These are phyloP conservation scores for Gorsachius goisagi DNA, from an alignment of 2,113 vertebrate genomes.

Conservation along the genomic window DNA sequence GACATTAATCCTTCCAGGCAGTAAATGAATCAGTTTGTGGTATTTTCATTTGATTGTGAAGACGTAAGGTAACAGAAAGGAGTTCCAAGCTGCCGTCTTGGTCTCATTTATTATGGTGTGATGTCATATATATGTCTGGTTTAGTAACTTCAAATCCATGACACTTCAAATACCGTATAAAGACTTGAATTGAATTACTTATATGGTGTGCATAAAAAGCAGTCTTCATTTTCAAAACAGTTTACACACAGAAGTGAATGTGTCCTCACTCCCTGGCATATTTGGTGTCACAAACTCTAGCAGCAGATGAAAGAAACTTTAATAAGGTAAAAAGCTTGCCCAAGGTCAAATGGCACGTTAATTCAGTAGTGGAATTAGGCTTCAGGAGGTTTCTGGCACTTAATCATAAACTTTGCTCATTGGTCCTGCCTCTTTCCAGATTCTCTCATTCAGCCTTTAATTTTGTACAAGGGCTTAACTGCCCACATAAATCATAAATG, in stretches of 20 bases:
- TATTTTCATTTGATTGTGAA: constrained; percentile 3
- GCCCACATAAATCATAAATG: background rate
- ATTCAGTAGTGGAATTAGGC: background rate
- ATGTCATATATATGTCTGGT: background rate
- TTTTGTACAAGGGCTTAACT: background rate
- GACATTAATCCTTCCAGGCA: background rate
- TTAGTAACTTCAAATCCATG: background rate
- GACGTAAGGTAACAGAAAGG: background rate
- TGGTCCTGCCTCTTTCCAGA: background rate
- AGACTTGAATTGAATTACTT: background rate
- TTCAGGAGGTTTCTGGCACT: constrained; percentile 7
- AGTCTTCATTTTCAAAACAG: background rate
- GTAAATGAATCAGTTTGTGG: background rate
- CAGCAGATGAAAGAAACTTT: background rate
- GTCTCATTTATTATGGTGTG: background rate
- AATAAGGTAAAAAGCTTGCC: background rate
- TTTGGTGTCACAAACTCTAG: background rate
- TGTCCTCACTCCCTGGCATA: background rate
- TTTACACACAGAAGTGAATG: background rate
- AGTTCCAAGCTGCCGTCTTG: background rate
- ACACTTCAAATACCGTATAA: background rate
- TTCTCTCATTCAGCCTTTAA: background rate
- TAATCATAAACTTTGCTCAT: background rate
- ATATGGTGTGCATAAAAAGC: background rate
- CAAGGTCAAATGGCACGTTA: background rate